Percentiles rank a stretch among this genome's conserved stretches.
Evolutionary conservation across 2,113 vertebrate species (phyloP).

Genomic region (Phaethornis superciliosus): DNA sequence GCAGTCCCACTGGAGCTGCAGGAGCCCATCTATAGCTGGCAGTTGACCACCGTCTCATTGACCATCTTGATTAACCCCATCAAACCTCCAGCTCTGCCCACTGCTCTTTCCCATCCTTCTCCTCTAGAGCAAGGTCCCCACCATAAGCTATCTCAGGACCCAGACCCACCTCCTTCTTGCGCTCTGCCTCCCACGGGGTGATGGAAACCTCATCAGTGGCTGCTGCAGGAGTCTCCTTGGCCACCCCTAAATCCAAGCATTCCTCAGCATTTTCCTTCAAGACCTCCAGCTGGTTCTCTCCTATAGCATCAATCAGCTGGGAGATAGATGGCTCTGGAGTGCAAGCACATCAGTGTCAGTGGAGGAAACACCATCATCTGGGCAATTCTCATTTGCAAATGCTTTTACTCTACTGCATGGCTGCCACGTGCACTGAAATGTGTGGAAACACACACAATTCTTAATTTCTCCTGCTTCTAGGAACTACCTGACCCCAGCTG

Average conservation of each 20-base stretch:
- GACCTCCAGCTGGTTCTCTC: constrained; percentile 42
- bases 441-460: background rate
- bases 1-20: background rate
- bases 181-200: constrained; percentile 49
- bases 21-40: background rate
- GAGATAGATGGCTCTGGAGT: constrained; percentile 43
- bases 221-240: background rate
- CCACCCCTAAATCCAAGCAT: constrained; percentile 35
- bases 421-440: background rate
- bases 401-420: background rate
- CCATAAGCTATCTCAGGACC: background rate
- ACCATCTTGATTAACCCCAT: background rate
- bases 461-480: background rate
- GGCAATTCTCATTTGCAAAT: background rate
- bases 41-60: background rate
- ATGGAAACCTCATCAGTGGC: background rate
- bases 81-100: background rate
- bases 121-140: background rate
- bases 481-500: background rate
- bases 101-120: background rate
- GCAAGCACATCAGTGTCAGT: background rate
- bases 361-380: background rate
- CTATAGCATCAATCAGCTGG: constrained; percentile 53
- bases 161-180: constrained; percentile 28
- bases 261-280: constrained; percentile 37